These are phyloP conservation scores for Asarcornis scutulata DNA, from an alignment of 2,113 vertebrate genomes.

Conservation along the genomic window DNA sequence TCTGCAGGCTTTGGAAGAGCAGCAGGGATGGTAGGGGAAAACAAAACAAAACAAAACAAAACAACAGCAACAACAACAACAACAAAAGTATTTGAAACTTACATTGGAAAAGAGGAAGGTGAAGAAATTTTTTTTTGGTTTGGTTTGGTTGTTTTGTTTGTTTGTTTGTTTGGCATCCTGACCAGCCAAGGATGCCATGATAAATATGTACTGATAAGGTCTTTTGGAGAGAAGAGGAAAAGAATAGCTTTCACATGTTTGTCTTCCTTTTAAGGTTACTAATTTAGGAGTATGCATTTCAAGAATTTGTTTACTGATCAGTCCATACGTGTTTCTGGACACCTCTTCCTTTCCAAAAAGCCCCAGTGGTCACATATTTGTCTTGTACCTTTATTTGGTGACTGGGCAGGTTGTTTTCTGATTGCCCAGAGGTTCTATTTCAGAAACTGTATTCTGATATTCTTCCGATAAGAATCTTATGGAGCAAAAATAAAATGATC, in stretches of 20 bases:
- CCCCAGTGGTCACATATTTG: background rate
- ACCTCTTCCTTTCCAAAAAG: background rate
- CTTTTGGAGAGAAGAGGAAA: background rate
- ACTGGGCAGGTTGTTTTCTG: background rate
- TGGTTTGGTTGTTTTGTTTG: background rate
- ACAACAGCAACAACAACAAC: background rate
- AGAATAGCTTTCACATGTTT: background rate
- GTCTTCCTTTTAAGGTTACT: background rate
- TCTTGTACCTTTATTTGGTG: background rate
- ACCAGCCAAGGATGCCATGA: background rate
- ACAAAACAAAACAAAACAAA: too few species aligned
- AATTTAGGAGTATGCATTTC: background rate
- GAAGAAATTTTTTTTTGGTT: background rate
- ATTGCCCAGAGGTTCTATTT: background rate
- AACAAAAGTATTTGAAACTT: background rate
- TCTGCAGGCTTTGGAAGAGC: background rate
- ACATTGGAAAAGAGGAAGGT: background rate
- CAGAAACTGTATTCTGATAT: background rate
- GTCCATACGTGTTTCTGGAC: background rate
- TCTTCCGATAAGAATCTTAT: background rate
- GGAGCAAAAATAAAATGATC: background rate
- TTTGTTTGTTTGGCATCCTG: background rate
- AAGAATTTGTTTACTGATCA: background rate
- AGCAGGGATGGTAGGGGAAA: background rate
- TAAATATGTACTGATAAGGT: background rate